Evolutionary conservation across 2,113 vertebrate genomes (phyloP).

Genomic region (Pseudopipra pipra): DNA sequence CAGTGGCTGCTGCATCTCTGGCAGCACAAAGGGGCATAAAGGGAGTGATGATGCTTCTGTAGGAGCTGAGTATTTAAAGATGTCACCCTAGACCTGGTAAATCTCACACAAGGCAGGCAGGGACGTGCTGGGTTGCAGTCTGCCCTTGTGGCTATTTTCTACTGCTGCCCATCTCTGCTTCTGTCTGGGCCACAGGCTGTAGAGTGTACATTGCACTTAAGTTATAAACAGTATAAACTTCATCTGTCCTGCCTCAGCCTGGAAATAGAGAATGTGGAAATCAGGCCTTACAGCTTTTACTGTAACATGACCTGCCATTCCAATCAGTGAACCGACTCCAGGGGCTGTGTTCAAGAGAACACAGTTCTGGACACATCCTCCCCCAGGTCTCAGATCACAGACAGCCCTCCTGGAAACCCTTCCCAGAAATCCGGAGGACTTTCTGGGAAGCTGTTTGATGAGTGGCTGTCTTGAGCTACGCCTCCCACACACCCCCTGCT

Average conservation of each 20-base stretch:
- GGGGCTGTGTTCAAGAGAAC: neutral
- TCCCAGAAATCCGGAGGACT: neutral
- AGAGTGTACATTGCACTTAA: neutral
- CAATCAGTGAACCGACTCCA: neutral
- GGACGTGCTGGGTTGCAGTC: neutral
- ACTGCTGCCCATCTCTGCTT: neutral
- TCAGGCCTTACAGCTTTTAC: neutral
- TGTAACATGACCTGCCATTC: neutral
- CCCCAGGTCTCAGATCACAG: neutral
- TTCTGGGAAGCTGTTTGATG: neutral
- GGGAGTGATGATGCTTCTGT: neutral
- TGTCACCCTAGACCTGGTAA: neutral
- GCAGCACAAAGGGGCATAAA: neutral
- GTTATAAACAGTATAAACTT: neutral
- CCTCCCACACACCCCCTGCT: neutral
- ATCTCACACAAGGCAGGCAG: neutral
- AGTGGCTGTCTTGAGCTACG: conserved; percentile 8
- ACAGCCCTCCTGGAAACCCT: neutral
- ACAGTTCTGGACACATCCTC: neutral
- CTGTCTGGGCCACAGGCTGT: neutral
- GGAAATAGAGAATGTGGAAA: neutral
- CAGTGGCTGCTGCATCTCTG: neutral
- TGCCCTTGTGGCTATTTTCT: neutral
- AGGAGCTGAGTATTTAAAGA: neutral
- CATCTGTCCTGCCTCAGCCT: neutral